Percentiles rank a stretch among this genome's conserved stretches.
Evolutionary conservation across 2,113 vertebrate genomes (phyloP).

Genomic region (Zingel zingel): DNA sequence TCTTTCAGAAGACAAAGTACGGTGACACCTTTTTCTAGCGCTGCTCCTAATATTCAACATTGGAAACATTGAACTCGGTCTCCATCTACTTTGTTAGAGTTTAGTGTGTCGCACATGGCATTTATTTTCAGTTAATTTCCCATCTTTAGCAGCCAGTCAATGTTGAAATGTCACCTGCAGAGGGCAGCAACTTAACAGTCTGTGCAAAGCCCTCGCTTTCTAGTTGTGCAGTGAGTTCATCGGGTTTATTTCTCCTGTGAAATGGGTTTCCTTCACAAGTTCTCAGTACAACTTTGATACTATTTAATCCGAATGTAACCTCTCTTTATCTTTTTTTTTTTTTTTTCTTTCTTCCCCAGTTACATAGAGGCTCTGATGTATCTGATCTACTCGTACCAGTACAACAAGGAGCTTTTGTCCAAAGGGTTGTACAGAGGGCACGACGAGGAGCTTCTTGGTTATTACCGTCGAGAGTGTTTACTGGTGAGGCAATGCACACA

Average conservation of each 20-base stretch:
- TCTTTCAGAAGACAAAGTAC: constrained; percentile 92
- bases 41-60: neutral
- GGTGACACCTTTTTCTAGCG: constrained; percentile 70
- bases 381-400: constrained; percentile 95
- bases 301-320: constrained; percentile 33
- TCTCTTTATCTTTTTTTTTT: constrained; percentile 47
- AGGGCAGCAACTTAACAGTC: constrained; percentile 66
- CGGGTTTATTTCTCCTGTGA: constrained; percentile 36
- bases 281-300: constrained; percentile 33
- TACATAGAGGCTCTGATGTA: constrained; percentile 95
- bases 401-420: constrained; percentile 94
- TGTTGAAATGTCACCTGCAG: constrained; percentile 63
- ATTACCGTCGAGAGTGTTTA: constrained; percentile 95
- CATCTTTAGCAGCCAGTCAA: neutral
- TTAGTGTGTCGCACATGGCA: neutral
- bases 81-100: neutral
- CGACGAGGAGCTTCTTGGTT: constrained; percentile 90
- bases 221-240: constrained; percentile 57
- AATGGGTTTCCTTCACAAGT: constrained; percentile 10
- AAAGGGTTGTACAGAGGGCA: constrained; percentile 94
- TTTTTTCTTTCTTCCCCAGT: no score
- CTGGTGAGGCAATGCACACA: constrained; percentile 86
- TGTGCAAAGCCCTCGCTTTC: neutral
- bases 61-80: neutral
- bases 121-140: neutral